A percentile compares a stretch with the other conserved stretches of the same genome.
Conservation (phyloP, 1,140 invertebrate species). For the Zaprionus inermis region DNA sequence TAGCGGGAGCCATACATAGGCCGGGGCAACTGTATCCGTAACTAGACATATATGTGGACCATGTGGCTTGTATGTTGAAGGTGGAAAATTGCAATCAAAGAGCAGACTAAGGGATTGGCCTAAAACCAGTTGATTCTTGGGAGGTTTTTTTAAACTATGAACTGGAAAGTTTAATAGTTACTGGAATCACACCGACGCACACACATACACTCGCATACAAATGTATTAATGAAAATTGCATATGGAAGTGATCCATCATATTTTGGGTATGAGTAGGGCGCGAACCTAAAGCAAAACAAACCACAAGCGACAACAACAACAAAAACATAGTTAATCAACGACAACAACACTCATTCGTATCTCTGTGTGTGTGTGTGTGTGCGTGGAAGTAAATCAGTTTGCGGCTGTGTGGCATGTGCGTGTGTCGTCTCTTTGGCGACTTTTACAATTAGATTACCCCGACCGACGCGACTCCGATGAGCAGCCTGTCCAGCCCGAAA, state of each 20-base stretch:
- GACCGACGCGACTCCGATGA: not conserved
- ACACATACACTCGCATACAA: slow-evolving; percentile 33
- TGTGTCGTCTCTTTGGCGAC: slow-evolving; percentile 52
- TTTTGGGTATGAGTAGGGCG: slow-evolving; percentile 62
- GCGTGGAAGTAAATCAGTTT: slow-evolving; percentile 10
- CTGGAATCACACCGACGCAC: not conserved
- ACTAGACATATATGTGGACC: no score
- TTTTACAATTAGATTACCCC: slow-evolving; percentile 79
- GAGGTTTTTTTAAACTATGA: not conserved
- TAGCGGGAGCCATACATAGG: not conserved
- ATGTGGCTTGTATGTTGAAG: no score
- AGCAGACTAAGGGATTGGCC: no score
- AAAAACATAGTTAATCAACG: slow-evolving; percentile 79
- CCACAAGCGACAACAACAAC: slow-evolving; percentile 49
- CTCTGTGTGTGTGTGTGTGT: not conserved
- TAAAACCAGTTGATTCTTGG: not conserved
- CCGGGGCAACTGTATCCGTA: no score
- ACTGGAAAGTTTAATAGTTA: not conserved
- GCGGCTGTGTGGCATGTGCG: slow-evolving; percentile 38
- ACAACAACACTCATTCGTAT: slow-evolving; percentile 41
- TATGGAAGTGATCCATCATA: slow-evolving; percentile 82
- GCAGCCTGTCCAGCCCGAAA: not conserved
- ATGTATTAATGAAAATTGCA: slow-evolving; percentile 81
- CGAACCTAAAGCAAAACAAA: slow-evolving; percentile 41
- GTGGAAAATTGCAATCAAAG: no score